Conservation (phyloP, 2,888 invertebrate genomes). For the Barypeithes pellucidus region DNA sequence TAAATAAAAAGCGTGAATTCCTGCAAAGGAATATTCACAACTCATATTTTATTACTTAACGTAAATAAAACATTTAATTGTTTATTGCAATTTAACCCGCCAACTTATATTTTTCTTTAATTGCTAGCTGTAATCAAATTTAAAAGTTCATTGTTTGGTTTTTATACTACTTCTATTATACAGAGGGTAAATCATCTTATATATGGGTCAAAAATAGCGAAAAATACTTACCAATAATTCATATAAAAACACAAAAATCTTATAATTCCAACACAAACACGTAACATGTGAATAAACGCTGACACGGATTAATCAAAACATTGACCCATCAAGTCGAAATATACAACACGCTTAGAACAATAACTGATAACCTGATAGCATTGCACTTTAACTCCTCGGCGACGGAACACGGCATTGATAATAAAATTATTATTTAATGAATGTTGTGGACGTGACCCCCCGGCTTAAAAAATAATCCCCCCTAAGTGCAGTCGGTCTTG, state of each 20-base stretch:
- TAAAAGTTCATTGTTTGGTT: too few species aligned
- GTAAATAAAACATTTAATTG: too few species aligned
- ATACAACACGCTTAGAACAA: background rate
- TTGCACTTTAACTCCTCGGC: background rate
- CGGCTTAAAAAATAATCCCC: conserved; percentile 14
- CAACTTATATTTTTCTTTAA: too few species aligned
- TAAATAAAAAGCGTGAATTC: too few species aligned
- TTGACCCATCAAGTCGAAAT: background rate
- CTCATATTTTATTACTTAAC: too few species aligned
- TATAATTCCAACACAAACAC: too few species aligned
- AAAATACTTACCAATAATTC: background rate
- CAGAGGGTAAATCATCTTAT: too few species aligned
- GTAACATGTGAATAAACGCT: too few species aligned
- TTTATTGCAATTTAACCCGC: too few species aligned
- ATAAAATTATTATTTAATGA: conserved; percentile 27
- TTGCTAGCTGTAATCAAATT: too few species aligned
- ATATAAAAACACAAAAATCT: background rate
- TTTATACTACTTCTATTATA: too few species aligned
- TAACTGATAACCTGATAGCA: conserved; percentile 7
- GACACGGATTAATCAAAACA: background rate
- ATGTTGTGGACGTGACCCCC: conserved; percentile 21
- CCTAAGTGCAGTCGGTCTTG: background rate
- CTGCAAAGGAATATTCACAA: too few species aligned
- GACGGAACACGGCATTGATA: conserved; percentile 13
- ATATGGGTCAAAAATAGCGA: background rate